Conservation (phyloP, 2,888 invertebrate genomes). For the Campoplex nolae region DNA sequence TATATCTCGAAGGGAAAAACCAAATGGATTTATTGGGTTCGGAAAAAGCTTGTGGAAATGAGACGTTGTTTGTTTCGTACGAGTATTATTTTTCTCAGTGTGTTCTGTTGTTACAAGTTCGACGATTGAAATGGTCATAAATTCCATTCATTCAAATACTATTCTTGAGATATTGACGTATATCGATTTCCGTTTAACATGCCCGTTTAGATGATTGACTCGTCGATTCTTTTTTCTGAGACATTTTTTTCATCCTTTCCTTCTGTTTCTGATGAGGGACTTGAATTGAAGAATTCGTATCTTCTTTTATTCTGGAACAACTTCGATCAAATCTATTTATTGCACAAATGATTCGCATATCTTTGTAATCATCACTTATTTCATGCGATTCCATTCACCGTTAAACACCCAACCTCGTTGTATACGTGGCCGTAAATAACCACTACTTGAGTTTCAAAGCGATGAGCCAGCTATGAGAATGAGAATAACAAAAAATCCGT, state of each 20-base stretch:
- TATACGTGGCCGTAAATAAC: conserved; percentile 31
- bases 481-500: conserved; percentile 16
- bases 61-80: conserved; percentile 1
- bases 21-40: conserved; percentile 1
- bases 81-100: background rate
- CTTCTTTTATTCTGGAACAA: too few relatives aligned
- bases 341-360: background rate
- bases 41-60: background rate
- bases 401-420: background rate
- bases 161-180: background rate
- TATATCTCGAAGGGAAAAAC: conserved; percentile 34
- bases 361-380: background rate
- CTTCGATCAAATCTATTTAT: background rate
- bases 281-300: too few relatives aligned
- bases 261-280: background rate
- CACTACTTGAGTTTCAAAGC: conserved; percentile 2
- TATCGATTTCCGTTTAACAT: background rate
- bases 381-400: background rate
- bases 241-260: background rate
- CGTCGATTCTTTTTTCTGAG: background rate
- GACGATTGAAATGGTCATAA: background rate
- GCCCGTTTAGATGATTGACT: background rate
- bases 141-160: background rate
- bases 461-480: conserved; percentile 2
- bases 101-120: background rate